These are phyloP conservation scores for Lypha dubia DNA, from an alignment of 2,888 invertebrate species.

Conservation along the genomic window DNA sequence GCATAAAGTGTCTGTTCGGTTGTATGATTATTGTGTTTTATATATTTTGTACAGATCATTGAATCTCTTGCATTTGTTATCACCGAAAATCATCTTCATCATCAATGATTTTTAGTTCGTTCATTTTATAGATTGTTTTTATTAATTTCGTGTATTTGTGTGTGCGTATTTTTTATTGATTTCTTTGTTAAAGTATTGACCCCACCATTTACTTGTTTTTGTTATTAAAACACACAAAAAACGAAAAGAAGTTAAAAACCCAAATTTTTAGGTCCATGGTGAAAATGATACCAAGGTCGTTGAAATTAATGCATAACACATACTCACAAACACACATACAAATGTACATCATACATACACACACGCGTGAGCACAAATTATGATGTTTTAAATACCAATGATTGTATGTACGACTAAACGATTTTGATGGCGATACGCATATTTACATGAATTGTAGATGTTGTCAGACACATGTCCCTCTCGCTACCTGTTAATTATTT, in stretches of 20 bases:
- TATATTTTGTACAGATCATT: constrained; percentile 24
- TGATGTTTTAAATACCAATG: not conserved
- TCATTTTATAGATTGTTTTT: constrained; percentile 33
- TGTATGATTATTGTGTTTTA: constrained; percentile 3
- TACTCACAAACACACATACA: not conserved
- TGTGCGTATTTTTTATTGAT: constrained; percentile 31
- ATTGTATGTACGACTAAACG: not conserved
- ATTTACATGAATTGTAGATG: constrained; percentile 5
- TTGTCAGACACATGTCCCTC: constrained; percentile 29
- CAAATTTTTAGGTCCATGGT: constrained; percentile 56
- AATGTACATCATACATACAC: no score
- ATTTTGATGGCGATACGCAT: constrained; percentile 8
- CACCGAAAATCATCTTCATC: constrained; percentile 25
- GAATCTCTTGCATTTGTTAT: constrained; percentile 41
- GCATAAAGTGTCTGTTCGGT: constrained; percentile 3
- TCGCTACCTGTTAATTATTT: constrained; percentile 13
- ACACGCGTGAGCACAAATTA: not conserved
- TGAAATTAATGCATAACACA: constrained; percentile 45
- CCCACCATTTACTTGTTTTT: constrained; percentile 44
- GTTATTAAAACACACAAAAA: constrained; percentile 8
- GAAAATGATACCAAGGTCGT: constrained; percentile 70
- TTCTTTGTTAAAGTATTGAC: constrained; percentile 59
- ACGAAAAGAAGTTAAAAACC: constrained; percentile 1
- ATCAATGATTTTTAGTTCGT: constrained; percentile 12
- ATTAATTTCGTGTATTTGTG: constrained; percentile 19